Evolutionary conservation across 2,797 vertebrate genomes (phyloP).

Genomic region (Bothrops alternatus): DNA sequence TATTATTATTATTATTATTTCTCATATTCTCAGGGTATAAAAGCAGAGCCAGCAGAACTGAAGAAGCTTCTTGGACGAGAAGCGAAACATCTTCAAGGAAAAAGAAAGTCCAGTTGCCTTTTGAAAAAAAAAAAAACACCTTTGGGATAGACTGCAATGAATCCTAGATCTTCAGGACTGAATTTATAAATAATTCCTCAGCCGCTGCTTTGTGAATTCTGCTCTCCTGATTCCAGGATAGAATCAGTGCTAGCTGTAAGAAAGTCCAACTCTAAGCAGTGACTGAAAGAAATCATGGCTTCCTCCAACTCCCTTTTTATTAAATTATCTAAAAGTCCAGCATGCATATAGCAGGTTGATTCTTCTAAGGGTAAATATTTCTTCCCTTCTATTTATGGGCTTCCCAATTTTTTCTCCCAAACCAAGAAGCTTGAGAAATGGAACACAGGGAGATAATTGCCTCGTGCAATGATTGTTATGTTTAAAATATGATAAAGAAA

Average conservation of each 20-base stretch:
- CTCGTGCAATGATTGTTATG: neutral
- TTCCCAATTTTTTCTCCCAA: neutral
- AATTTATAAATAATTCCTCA: neutral
- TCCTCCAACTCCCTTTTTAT: neutral
- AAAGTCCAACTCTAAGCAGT: neutral
- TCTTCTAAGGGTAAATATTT: neutral
- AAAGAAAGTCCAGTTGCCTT: neutral
- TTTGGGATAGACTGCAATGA: neutral
- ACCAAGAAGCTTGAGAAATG: neutral
- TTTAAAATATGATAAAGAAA: neutral
- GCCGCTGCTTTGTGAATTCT: neutral
- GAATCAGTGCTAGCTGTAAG: neutral
- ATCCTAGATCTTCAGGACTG: neutral
- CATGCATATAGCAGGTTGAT: neutral
- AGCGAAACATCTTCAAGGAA: neutral
- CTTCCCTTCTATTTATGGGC: neutral
- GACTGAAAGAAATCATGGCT: neutral
- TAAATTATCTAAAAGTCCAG: neutral
- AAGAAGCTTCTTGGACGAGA: neutral
- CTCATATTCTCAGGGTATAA: neutral
- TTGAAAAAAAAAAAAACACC: neutral
- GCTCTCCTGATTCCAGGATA: neutral
- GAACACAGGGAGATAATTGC: neutral
- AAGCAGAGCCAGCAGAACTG: neutral
- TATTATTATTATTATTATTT: too few relatives aligned